Evolutionary conservation across 2,113 vertebrate species (phyloP).

Genomic region (Elachura formosa): DNA sequence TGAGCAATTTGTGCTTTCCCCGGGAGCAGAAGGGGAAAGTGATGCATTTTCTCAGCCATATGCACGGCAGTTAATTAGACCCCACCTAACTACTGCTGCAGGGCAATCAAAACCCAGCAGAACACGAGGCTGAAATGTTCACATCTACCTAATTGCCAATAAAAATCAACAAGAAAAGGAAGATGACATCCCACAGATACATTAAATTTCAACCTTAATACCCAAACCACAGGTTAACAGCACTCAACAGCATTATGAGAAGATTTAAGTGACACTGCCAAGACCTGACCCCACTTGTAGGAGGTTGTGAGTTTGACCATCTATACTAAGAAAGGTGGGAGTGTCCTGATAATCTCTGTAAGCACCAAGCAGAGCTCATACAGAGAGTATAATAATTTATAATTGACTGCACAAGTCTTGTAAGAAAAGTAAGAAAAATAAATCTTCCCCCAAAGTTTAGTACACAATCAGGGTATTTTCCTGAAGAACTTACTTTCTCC

Average conservation of each 20-base stretch:
- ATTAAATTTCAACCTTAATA: background rate
- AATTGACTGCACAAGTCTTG: background rate
- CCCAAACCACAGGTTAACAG: background rate
- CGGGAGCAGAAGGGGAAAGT: background rate
- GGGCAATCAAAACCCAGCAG: background rate
- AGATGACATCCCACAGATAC: background rate
- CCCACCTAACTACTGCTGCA: background rate
- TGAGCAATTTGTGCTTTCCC: background rate
- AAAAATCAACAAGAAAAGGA: constrained; percentile 16
- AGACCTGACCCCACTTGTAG: background rate
- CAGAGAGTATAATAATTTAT: background rate
- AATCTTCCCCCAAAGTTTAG: background rate
- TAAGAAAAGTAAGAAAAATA: background rate
- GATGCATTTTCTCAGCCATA: background rate
- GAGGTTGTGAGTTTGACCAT: background rate
- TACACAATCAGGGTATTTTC: background rate
- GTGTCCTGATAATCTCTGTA: background rate
- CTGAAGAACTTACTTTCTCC: background rate
- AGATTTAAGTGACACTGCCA: background rate
- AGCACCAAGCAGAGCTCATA: background rate
- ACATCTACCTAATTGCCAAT: background rate
- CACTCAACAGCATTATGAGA: background rate
- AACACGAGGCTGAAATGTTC: background rate
- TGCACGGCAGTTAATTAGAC: background rate
- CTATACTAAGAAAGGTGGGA: background rate